A percentile compares a stretch with the other conserved stretches of the same genome.
phyloP scores from a whole-genome alignment of 2,113 vertebrate genomes.

The Oryzias celebensis region DNA sequence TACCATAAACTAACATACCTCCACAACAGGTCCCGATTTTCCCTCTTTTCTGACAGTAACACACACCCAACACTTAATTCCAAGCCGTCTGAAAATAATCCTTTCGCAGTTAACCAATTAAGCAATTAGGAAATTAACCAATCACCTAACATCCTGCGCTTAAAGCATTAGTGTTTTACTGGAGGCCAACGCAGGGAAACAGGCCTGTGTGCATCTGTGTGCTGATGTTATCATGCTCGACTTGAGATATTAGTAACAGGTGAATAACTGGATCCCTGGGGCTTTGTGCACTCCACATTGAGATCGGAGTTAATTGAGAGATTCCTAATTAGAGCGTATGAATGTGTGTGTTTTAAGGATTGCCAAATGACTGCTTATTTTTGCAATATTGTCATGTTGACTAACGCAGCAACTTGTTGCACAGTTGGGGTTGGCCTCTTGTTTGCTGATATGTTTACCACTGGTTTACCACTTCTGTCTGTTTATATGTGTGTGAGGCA shows the following conservation, averaged over 20 bases:
- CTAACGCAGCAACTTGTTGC: slow-evolving; percentile 46
- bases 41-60: slow-evolving; percentile 53
- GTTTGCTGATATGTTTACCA: neutral
- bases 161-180: slow-evolving; percentile 11
- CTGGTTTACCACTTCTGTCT: slow-evolving; percentile 8
- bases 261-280: slow-evolving; percentile 65
- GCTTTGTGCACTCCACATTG: slow-evolving; percentile 53
- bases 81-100: slow-evolving; percentile 68
- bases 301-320: slow-evolving; percentile 68
- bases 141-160: slow-evolving; percentile 27
- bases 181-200: slow-evolving; percentile 25
- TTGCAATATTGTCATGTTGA: slow-evolving; percentile 48
- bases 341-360: slow-evolving; percentile 9
- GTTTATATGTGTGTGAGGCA: slow-evolving; percentile 17
- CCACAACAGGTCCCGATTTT: slow-evolving; percentile 26
- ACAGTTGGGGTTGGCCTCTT: slow-evolving; percentile 15
- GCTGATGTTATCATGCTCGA: slow-evolving; percentile 41
- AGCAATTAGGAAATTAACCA: slow-evolving; percentile 58
- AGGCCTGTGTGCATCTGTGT: slow-evolving; percentile 19
- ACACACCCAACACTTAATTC: slow-evolving; percentile 64
- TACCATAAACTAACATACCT: slow-evolving; percentile 19
- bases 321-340: slow-evolving; percentile 56
- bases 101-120: slow-evolving; percentile 71
- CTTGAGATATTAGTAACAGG: slow-evolving; percentile 70
- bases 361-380: slow-evolving; percentile 49